These are phyloP conservation scores for Takifugu flavidus DNA, from an alignment of 2,113 vertebrate species.

Conservation along the genomic window DNA sequence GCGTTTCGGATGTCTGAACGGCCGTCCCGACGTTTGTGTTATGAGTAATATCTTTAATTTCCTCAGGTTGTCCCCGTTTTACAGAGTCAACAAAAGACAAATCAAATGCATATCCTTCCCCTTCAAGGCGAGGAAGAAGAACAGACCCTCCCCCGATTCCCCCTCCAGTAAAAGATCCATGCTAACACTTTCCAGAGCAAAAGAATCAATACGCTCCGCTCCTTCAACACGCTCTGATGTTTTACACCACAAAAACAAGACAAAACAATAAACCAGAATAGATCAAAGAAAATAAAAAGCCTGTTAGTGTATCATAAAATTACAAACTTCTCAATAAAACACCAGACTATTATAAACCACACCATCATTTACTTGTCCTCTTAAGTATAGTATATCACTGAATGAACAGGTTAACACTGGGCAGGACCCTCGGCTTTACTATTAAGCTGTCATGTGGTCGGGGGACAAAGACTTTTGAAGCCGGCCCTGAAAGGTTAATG, in stretches of 20 bases:
- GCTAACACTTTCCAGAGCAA: constrained; percentile 34
- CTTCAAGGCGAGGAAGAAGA: constrained; percentile 22
- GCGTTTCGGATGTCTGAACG: not conserved
- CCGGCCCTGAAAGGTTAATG: constrained; percentile 33
- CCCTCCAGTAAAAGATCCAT: constrained; percentile 25
- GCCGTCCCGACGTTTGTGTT: constrained; percentile 3
- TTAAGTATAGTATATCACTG: too few relatives aligned
- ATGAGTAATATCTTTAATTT: constrained; percentile 47
- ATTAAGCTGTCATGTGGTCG: not conserved
- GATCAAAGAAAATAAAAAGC: not conserved
- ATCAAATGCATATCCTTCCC: constrained; percentile 15
- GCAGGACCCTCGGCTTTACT: too few relatives aligned
- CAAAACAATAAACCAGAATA: constrained; percentile 18
- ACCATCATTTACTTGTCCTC: too few relatives aligned
- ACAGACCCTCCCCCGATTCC: not conserved
- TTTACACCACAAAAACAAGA: constrained; percentile 15
- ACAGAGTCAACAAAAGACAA: not conserved
- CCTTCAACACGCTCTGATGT: constrained; percentile 6
- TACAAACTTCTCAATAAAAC: too few relatives aligned
- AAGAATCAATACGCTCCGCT: constrained; percentile 29
- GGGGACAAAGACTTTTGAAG: not conserved
- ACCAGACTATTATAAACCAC: too few relatives aligned
- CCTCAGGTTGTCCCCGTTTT: not conserved
- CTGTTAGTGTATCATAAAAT: not conserved
- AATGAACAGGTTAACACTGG: too few relatives aligned